Evolutionary conservation across 53 echinoderm and acorn worm genomes (phyloP), one percentile per base, ranked within the genome.

Genomic region (Patiria pectinifera): DNA sequence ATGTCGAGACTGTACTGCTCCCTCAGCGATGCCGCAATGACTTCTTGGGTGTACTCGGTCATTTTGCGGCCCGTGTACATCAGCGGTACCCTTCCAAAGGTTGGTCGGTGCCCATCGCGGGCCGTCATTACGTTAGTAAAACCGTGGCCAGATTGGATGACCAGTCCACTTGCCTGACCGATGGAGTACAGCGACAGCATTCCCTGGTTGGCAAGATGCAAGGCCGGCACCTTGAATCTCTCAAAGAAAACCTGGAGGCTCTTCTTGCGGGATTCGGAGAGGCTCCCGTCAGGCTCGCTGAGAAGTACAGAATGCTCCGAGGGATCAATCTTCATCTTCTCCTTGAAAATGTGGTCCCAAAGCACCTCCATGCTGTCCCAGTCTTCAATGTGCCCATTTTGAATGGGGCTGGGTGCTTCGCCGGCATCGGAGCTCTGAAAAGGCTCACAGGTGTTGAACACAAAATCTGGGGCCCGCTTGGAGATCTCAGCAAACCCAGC

Each of bases 41-140:
- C 53, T 21, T 91, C 79, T 63, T 74, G 49, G 24, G 93, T 91
- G 63, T 79, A 86, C n/a, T 69, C 3, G 60, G 96, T 94, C 71
- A 94, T 19, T 43, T 86, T 58, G 22, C 80, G 49, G 11, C 94
- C 94, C 18, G 92, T 91, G 78, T 80, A 87, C 59, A 53, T 80
- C 80, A 96, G 69, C 16, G 82, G 24, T 18, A 93, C 63, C n/a
- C 75, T 43, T 13, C 94, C 94, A 78, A 89, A 94, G 12, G 86
- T 86, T 8, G 96, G 91, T 23, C 81, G 45, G 91, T 94, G 93
- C 14, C 96, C 96, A 47, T 96, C 96, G 72, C 94, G 94, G 16
- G 93, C 83, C 9, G 96, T 83, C 60, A 92, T 92, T 19, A 91
- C 80, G 25, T 78, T 76, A 18, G 94, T 82, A 11, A 82, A 80